phyloP scores from a whole-genome alignment of 1,140 invertebrate species.

The Phthorimaea operculella region DNA sequence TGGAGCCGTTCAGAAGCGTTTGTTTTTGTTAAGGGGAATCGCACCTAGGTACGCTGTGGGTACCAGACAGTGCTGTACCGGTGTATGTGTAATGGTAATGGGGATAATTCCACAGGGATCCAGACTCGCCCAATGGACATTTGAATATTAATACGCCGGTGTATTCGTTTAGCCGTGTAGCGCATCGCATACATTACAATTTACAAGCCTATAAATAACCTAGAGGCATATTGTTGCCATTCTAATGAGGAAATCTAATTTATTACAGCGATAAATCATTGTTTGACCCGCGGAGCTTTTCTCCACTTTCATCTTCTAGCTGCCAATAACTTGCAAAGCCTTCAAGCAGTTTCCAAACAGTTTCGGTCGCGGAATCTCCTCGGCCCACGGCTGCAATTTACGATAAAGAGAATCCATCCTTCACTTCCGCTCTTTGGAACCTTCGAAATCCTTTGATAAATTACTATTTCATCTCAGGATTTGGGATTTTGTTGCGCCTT shows the following conservation, averaged over 20 bases:
- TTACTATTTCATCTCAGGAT: constrained; percentile 63
- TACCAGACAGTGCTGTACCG: neutral
- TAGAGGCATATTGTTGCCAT: neutral
- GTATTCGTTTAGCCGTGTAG: constrained; percentile 40
- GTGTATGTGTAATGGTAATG: constrained; percentile 36
- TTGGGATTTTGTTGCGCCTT: constrained; percentile 44
- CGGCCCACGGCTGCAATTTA: constrained; percentile 38
- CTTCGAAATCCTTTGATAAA: constrained; percentile 62
- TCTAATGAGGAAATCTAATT: constrained; percentile 1
- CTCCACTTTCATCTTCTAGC: neutral
- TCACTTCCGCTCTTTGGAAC: constrained; percentile 41
- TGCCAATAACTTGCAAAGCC: neutral
- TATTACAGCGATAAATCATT: neutral
- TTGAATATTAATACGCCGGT: constrained; percentile 58
- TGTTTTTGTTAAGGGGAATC: constrained; percentile 21
- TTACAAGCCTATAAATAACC: constrained; percentile 36
- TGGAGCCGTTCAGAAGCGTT: constrained; percentile 13
- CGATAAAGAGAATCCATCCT: constrained; percentile 52
- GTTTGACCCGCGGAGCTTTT: neutral
- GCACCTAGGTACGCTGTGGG: neutral
- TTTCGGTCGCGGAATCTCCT: constrained; percentile 17
- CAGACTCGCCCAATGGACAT: constrained; percentile 44
- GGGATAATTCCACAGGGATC: constrained; percentile 44
- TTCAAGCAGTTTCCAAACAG: neutral
- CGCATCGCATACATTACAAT: constrained; percentile 41